phyloP scores from a whole-genome alignment of 2,797 vertebrate species.

The Pantherophis vulpinus region DNA sequence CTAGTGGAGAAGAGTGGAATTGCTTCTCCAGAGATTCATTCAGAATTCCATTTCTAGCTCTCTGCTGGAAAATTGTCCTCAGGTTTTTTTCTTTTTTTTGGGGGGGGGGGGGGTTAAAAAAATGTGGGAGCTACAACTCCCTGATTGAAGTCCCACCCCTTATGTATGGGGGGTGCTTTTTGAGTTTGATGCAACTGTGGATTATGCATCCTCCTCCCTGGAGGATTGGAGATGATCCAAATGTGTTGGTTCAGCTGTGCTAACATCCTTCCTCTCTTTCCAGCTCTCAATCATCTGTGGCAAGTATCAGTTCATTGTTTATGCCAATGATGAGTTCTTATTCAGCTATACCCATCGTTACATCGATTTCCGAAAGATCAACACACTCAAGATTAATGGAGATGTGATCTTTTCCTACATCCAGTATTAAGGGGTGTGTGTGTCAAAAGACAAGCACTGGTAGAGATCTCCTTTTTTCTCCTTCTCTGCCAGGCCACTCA shows the following conservation, averaged over 20 bases:
- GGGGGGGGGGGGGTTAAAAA: too few relatives aligned
- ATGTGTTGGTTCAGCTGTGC: not conserved
- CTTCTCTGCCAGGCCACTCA: not conserved
- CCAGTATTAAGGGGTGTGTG: slow-evolving; percentile 67
- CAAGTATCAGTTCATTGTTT: slow-evolving; percentile 77
- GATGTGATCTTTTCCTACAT: slow-evolving; percentile 81
- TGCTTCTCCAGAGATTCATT: not conserved
- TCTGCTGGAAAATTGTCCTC: not conserved
- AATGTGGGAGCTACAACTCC: too few relatives aligned
- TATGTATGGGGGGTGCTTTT: not conserved
- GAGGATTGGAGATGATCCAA: not conserved
- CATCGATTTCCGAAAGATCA: slow-evolving; percentile 67
- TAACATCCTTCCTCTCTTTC: not conserved
- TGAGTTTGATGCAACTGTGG: not conserved
- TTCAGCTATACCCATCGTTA: slow-evolving; percentile 77
- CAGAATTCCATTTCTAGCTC: not conserved
- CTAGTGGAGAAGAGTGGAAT: not conserved
- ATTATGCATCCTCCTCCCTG: not conserved
- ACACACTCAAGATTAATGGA: slow-evolving; percentile 75
- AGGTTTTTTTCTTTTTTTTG: too few relatives aligned
- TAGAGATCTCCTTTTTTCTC: not conserved
- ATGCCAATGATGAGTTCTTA: slow-evolving; percentile 77
- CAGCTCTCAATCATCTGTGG: slow-evolving; percentile 84
- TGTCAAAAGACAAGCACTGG: too few relatives aligned
- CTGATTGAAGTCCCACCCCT: not conserved